Conservation (phyloP, 37 sponge, comb jelly and placozoan species). For the Hormiphora californensis region DNA sequence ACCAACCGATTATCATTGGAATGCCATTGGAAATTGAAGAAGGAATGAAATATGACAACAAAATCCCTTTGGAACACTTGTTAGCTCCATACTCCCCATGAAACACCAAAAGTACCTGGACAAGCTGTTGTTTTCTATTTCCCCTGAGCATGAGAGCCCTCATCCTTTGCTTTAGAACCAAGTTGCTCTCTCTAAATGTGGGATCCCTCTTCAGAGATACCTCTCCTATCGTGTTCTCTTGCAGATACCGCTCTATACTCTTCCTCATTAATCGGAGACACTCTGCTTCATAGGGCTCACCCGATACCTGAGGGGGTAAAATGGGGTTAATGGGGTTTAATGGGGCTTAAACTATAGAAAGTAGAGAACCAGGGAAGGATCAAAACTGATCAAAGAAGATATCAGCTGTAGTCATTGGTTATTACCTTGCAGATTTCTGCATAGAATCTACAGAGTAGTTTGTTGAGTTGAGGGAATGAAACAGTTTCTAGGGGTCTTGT, state of each 20-base stretch:
- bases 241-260: constrained; percentile 48
- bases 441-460: constrained; percentile 49
- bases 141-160: constrained; percentile 51
- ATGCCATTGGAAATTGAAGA: too few relatives aligned
- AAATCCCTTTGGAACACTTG: too few relatives aligned
- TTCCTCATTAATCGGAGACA: constrained; percentile 54
- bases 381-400: background rate
- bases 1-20: too few relatives aligned
- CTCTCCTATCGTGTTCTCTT: constrained; percentile 51
- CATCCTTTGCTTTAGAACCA: constrained; percentile 39
- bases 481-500: constrained; percentile 41
- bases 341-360: too few relatives aligned
- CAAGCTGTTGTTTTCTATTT: constrained; percentile 49
- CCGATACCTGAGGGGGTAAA: constrained; percentile 10
- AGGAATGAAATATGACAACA: too few relatives aligned
- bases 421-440: constrained; percentile 49
- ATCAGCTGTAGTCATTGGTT: background rate
- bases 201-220: constrained; percentile 44
- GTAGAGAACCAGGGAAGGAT: too few relatives aligned
- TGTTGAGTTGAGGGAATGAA: constrained; percentile 39
- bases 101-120: constrained; percentile 27
- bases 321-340: background rate
- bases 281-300: constrained; percentile 52
- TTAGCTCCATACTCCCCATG: too few relatives aligned
- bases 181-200: constrained; percentile 44